phyloP scores from a whole-genome alignment of 2,797 vertebrate genomes.

The Esox lucius region DNA sequence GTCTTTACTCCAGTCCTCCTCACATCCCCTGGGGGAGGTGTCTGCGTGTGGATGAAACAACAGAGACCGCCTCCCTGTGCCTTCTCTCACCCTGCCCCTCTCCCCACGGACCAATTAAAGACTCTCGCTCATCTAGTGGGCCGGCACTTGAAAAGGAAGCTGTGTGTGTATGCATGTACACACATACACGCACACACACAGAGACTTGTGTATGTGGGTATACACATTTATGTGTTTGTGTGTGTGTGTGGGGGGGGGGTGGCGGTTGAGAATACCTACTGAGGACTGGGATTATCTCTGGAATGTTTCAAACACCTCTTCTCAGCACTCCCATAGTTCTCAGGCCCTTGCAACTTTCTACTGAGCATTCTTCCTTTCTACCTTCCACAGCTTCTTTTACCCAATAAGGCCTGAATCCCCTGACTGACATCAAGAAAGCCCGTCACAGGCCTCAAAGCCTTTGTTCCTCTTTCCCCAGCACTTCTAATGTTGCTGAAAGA shows the following conservation, averaged over 20 bases:
- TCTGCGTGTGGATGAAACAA: slow-evolving; percentile 86
- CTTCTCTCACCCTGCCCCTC: slow-evolving; percentile 81
- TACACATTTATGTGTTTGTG: slow-evolving; percentile 38
- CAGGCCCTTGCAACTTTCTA: slow-evolving; percentile 67
- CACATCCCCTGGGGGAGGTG: slow-evolving; percentile 75
- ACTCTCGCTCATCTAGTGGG: slow-evolving; percentile 87
- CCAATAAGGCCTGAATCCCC: slow-evolving; percentile 38
- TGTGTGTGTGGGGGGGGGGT: slow-evolving; percentile 24
- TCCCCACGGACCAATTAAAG: slow-evolving; percentile 96
- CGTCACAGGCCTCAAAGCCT: slow-evolving; percentile 14
- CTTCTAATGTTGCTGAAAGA: slow-evolving; percentile 66
- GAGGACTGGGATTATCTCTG: slow-evolving; percentile 63
- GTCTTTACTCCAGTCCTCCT: slow-evolving; percentile 67
- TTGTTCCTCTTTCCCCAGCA: slow-evolving; percentile 45
- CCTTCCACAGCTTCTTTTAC: slow-evolving; percentile 37
- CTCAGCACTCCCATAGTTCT: slow-evolving; percentile 80
- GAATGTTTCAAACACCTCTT: slow-evolving; percentile 84
- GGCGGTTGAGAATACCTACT: slow-evolving; percentile 78
- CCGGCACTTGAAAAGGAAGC: slow-evolving; percentile 90
- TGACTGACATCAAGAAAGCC: slow-evolving; percentile 32
- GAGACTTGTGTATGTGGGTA: no score
- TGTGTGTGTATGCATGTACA: slow-evolving; percentile 45
- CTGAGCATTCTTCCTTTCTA: slow-evolving; percentile 53
- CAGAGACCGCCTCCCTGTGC: slow-evolving; percentile 82
- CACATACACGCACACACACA: background rate